phyloP scores from a whole-genome alignment of 2,113 vertebrate species.

The Apteryx mantelli region DNA sequence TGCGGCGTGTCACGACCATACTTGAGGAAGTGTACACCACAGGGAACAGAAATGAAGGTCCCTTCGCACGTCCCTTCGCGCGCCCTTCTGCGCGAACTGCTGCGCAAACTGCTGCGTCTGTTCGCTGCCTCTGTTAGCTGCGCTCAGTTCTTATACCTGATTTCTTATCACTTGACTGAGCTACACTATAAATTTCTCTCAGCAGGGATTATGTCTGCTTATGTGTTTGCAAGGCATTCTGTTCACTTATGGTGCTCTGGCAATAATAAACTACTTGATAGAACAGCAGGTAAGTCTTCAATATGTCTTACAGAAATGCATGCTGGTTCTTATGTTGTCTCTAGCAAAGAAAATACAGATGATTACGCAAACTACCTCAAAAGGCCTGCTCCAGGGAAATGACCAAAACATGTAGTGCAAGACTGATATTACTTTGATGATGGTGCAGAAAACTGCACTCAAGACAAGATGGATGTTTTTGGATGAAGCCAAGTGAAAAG shows the following conservation, averaged over 20 bases:
- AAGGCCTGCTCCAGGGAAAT: not conserved
- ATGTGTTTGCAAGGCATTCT: slow-evolving; percentile 22
- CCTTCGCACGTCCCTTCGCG: too few species aligned
- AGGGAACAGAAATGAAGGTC: too few species aligned
- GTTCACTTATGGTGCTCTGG: not conserved
- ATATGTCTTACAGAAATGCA: not conserved
- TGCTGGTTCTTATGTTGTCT: not conserved
- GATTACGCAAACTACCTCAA: not conserved
- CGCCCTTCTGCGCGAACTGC: too few species aligned
- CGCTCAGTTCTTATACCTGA: not conserved
- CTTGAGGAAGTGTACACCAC: too few species aligned
- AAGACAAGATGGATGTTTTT: not conserved
- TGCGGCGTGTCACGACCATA: too few species aligned
- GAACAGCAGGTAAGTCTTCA: slow-evolving; percentile 14
- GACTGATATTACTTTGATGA: not conserved
- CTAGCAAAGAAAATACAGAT: not conserved
- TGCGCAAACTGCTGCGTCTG: too few species aligned
- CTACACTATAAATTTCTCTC: not conserved
- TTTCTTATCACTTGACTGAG: not conserved
- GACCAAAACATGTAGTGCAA: not conserved
- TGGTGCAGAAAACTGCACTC: not conserved
- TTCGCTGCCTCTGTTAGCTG: too few species aligned
- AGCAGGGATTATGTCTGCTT: not conserved
- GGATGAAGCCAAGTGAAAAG: not conserved
- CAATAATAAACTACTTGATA: not conserved